Evolutionary conservation across 2,797 vertebrate species (phyloP).

Genomic region (Lepilemur ruficaudatus): DNA sequence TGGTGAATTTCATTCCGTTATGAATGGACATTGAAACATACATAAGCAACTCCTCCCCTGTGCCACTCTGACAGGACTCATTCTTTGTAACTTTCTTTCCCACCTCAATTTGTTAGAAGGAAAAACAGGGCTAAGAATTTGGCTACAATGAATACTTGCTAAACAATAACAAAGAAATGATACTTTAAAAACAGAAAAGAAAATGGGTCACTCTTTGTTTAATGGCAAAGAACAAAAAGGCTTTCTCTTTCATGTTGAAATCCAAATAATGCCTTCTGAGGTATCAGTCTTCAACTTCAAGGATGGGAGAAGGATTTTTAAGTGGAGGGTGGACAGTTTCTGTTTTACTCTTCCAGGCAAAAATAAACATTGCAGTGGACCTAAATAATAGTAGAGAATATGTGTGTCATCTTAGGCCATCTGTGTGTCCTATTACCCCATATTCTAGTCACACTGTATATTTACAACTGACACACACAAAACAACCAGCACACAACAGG

Average conservation of each 20-base stretch:
- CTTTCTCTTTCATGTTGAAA: conserved; percentile 71
- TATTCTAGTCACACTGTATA: rapidly evolving
- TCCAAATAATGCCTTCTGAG: conserved; percentile 42
- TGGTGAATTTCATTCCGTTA: neutral
- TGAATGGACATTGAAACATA: neutral
- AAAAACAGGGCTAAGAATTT: neutral
- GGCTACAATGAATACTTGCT: neutral
- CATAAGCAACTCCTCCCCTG: rapidly evolving
- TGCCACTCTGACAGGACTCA: neutral
- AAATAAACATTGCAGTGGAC: neutral
- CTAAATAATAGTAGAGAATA: neutral
- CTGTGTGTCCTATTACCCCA: neutral
- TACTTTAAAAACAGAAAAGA: neutral
- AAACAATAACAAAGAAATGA: neutral
- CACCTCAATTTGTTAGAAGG: neutral
- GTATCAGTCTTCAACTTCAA: conserved; percentile 52
- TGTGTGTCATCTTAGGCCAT: rapidly evolving
- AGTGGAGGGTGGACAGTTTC: conserved; percentile 27
- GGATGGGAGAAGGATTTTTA: conserved; percentile 48
- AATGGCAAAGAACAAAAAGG: conserved; percentile 60
- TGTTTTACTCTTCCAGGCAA: conserved; percentile 30
- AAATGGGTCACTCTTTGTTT: conserved; percentile 53
- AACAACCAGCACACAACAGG: neutral
- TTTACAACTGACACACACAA: neutral
- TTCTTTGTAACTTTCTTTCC: neutral